Base-by-base conservation (phyloP, 2,113 vertebrate species). In the Oncorhynchus mykiss region DNA sequence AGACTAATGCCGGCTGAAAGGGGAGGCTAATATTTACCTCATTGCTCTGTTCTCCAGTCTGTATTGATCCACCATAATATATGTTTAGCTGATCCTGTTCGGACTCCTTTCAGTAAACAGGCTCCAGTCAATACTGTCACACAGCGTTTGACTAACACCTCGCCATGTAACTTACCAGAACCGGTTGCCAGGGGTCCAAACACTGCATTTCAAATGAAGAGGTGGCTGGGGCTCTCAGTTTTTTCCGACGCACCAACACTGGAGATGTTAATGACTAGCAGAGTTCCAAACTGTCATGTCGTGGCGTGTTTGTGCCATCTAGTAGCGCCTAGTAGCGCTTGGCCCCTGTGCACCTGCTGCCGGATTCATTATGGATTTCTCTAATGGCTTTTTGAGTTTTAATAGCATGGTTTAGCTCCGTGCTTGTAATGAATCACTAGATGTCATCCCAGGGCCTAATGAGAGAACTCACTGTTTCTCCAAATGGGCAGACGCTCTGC, bases 71-170 rank as follows among this genome's bases (percentile, higher is more conserved):
- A 70, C 87, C 80, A 80, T 91, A 89, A 91, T 91, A 75, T 88
- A 91, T 91, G 89, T 92, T 93, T 91, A 92, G 91, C 87, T 83
- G 87, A 90, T 90, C 87, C 85, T 85, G 86, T 90, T 91, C 86
- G 78, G 71, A 87, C 86, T 91, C 86, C 83, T 91, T 87, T 91
- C 86, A 86, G 88, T 89, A 90, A 91, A 90, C 86, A 87, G 86
- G 82, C 79, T 72, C n/a, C 51, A 72, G 88, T 90, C 90, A 85
- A 91, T 88, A 90, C 78, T 86, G 87, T 82, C 89, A 89, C 81
- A 78, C 71, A 80, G 79, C 67, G 79, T 89, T 89, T 91, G 90
- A 88, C 88, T 87, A 88, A 91, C 84, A 81, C 87, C 81, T 80
- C 76, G 27, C 72, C 59, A 22, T 45, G 39, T 45, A 45, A 45